Evolutionary conservation across 2,888 invertebrate species (phyloP).

Genomic region (Invenusta paracnida): DNA sequence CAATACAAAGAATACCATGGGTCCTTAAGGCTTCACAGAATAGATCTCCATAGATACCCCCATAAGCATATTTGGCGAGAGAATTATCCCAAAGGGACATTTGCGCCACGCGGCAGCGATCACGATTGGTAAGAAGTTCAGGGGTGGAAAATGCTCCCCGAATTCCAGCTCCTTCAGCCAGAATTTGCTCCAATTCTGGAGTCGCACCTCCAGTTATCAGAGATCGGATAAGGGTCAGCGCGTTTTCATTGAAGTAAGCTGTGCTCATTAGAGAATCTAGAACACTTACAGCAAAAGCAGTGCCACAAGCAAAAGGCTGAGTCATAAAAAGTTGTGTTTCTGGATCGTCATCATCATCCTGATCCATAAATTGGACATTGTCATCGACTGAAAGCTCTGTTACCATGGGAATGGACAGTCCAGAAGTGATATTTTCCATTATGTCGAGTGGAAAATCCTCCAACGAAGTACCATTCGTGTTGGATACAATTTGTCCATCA

Average conservation of each 20-base stretch:
- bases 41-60: conserved; percentile 60
- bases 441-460: not conserved
- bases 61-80: conserved; percentile 63
- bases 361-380: conserved; percentile 75
- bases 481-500: conserved; percentile 41
- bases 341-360: conserved; percentile 87
- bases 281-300: conserved; percentile 99
- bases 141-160: conserved; percentile 94
- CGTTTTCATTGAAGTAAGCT: conserved; percentile 99
- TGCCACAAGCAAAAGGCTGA: conserved; percentile 99
- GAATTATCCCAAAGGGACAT: conserved; percentile 87
- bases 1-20: conserved; percentile 97
- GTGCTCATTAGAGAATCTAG: conserved; percentile 99
- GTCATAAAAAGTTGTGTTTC: conserved; percentile 99
- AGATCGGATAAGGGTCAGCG: conserved; percentile 94
- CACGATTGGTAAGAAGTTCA: conserved; percentile 89
- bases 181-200: conserved; percentile 93
- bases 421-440: not conserved
- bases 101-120: conserved; percentile 94
- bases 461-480: not conserved
- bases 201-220: conserved; percentile 99
- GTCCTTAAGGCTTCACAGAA: conserved; percentile 91
- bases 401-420: conserved; percentile 82
- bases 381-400: conserved; percentile 91
- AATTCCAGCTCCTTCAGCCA: conserved; percentile 97